Base-by-base conservation (phyloP, 2,888 invertebrate genomes). In the Scaptomyza flava region DNA sequence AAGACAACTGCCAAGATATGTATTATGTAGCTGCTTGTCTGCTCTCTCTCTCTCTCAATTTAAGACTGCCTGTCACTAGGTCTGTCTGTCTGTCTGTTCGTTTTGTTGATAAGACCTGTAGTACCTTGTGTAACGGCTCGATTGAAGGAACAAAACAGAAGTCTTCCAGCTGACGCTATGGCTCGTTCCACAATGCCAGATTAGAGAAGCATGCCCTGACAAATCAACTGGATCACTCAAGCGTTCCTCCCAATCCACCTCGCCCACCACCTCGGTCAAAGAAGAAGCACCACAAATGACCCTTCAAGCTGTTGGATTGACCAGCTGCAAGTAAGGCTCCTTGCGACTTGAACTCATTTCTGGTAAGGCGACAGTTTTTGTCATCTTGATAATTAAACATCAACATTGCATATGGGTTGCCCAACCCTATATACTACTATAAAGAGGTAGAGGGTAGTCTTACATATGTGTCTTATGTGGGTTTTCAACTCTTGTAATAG, bases 191-290 rank as follows among this genome's bases (percentile, higher is more conserved):
- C 41, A 66, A 17, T 30, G 62, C 69, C 78, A 77, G 76, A 76
- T 76, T 76, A 69, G 65, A 69, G 65, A 53, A 50, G 70, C 64
- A 45, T 54, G 71, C 47, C 56, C 72, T 12, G 51, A 36, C 73
- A 76, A 68, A 83, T 83, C 82, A 83, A 85, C 87, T 85, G 77
- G 68, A 45, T 74, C 79, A 81, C 77, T 87, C 68, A 77, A 74
- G 70, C 82, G 58, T 87, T 66, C 70, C 50, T 36, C 20, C 33
- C 48, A 20, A 17, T 8, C n/a, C 27, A 5, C 17, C 17, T 17
- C 17, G 17, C 42, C n/a, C 27, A 3, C 27, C 17, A 66, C 65
- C 54, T 20, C 33, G 31, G 14, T 31, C 36, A 34, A 33, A 33
- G 69, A 64, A 70, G 74, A 64, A 65, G 69, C 52, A 60, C 60